A percentile compares a stretch with the other conserved stretches of the same genome.
Evolutionary conservation across 30 jellyfish, hydroid and myxozoan genomes (phyloP).

Genomic region (Mastigias papua): DNA sequence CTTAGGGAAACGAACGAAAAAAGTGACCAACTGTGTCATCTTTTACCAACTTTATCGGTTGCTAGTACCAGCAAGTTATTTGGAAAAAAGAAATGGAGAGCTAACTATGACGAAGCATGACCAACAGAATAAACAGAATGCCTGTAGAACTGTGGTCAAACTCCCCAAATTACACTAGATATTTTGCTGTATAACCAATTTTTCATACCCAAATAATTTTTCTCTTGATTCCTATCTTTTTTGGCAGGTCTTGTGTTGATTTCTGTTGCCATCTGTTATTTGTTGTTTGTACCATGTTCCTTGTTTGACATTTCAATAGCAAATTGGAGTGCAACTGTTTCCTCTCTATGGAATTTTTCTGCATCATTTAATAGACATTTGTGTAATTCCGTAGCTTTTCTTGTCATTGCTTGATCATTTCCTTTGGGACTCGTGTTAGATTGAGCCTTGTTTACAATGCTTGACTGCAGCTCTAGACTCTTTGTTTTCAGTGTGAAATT

Average conservation of each 20-base stretch:
- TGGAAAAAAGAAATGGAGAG: no score
- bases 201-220: no score
- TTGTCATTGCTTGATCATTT: not conserved
- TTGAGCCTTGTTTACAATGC: conserved; percentile 3
- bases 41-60: no score
- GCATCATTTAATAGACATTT: conserved; percentile 17
- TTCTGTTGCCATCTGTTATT: not conserved
- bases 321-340: not conserved
- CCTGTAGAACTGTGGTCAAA: no score
- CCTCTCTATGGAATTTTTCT: conserved; percentile 23
- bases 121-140: no score
- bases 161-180: no score
- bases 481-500: conserved; percentile 25
- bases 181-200: no score
- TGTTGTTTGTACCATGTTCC: not conserved
- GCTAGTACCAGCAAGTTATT: no score
- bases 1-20: no score
- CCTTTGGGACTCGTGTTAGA: conserved; percentile 31
- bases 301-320: not conserved
- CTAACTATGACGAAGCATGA: no score
- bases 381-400: conserved; percentile 21
- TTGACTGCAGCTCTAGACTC: conserved; percentile 10
- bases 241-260: not conserved
- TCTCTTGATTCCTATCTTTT: no score
- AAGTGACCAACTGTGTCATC: no score